Percentiles rank a stretch among this genome's conserved stretches.
phyloP scores from a whole-genome alignment of 2,113 vertebrate genomes.

The Microcebus griseorufus region DNA sequence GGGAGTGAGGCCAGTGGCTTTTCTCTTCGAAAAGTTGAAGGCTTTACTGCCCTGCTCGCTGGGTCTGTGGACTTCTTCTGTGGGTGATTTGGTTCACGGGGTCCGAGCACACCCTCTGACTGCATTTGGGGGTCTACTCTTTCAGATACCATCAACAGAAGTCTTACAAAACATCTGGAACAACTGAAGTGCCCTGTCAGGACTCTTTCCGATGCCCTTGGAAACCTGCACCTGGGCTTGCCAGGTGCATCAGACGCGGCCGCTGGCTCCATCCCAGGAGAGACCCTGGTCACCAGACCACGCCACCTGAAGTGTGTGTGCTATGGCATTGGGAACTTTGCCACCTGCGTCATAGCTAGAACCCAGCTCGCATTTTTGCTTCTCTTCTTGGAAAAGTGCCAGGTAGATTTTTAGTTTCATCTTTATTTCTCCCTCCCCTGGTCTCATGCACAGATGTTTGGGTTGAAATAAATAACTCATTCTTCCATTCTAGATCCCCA shows the following conservation, averaged over 20 bases:
- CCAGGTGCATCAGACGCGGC: fast-evolving
- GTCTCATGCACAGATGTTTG: background rate
- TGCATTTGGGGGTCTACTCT: background rate
- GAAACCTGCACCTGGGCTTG: background rate
- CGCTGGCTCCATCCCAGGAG: background rate
- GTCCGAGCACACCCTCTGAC: background rate
- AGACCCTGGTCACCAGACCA: fast-evolving
- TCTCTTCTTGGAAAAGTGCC: slow-evolving; percentile 88
- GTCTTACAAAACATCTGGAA: slow-evolving; percentile 22
- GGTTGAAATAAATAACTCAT: fast-evolving
- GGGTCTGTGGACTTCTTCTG: background rate
- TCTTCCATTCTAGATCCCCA: slow-evolving; percentile 78
- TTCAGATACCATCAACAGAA: slow-evolving; percentile 53
- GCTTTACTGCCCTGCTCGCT: background rate
- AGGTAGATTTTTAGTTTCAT: slow-evolving; percentile 80
- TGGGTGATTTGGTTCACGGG: fast-evolving
- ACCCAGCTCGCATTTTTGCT: slow-evolving; percentile 93
- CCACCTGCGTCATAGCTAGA: slow-evolving; percentile 87
- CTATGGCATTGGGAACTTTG: slow-evolving; percentile 93
- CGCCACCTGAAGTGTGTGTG: slow-evolving; percentile 86
- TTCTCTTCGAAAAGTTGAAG: background rate
- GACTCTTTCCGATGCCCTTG: background rate
- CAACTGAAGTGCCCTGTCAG: background rate
- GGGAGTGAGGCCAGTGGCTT: background rate
- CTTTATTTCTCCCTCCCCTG: fast-evolving